Conservation (phyloP, 30 jellyfish, hydroid and myxozoan genomes). For the Aurelia aurita complex sp. Pacific region DNA sequence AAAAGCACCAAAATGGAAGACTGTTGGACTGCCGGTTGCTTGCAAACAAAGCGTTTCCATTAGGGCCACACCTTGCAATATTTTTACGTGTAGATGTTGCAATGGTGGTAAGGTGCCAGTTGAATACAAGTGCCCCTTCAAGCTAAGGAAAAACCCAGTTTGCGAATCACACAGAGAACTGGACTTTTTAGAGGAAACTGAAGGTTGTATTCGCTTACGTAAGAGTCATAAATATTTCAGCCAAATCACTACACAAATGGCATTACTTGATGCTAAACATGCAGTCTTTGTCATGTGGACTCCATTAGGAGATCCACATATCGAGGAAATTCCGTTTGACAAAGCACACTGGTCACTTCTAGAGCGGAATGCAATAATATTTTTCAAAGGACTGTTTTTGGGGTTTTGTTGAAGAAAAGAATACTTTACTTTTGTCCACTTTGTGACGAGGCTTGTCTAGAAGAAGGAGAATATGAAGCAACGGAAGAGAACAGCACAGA, state of each 20-base stretch:
- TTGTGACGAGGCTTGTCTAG: slow-evolving; percentile 48
- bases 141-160: slow-evolving; percentile 14
- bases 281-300: slow-evolving; percentile 42
- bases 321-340: slow-evolving; percentile 19
- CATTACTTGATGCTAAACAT: not conserved
- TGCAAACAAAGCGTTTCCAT: slow-evolving; percentile 10
- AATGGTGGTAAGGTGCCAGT: slow-evolving; percentile 7
- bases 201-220: slow-evolving; percentile 6
- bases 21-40: slow-evolving; percentile 16
- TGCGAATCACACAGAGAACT: slow-evolving; percentile 18
- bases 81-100: slow-evolving; percentile 36
- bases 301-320: not conserved
- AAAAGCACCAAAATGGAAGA: slow-evolving; percentile 5
- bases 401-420: slow-evolving; percentile 9
- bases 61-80: slow-evolving; percentile 61
- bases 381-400: slow-evolving; percentile 38
- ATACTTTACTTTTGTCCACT: slow-evolving; percentile 51
- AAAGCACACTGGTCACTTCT: slow-evolving; percentile 15
- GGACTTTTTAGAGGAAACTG: slow-evolving; percentile 7
- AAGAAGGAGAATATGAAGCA: slow-evolving; percentile 8
- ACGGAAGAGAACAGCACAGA: slow-evolving; percentile 9
- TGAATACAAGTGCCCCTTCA: slow-evolving; percentile 56
- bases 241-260: slow-evolving; percentile 43
- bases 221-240: slow-evolving; percentile 51
- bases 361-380: slow-evolving; percentile 1